Evolutionary conservation across 2,888 invertebrate genomes (phyloP), one percentile per base, ranked within the genome.

Genomic region (Ephialtes manifestator): DNA sequence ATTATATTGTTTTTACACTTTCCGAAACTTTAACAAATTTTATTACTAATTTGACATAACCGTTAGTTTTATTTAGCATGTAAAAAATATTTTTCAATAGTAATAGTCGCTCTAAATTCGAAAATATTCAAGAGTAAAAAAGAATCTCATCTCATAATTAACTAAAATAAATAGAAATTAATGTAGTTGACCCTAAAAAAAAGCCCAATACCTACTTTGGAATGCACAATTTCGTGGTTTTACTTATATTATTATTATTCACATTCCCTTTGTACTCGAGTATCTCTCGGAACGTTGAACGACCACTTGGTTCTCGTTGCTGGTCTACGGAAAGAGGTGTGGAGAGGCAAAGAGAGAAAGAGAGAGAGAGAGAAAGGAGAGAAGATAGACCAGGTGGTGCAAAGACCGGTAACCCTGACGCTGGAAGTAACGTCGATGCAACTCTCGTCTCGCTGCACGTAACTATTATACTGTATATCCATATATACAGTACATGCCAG

Each of bases 321-420:
- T 55, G 55, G 24, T 58, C 58, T 58, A 58, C 58, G 15, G 58
- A 58, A 24, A 55, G 55, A 55, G 20, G 51, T n/a, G n/a, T n/a
- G 13, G 31, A 15, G 60, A 31, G 31, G 60, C 60, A n/a, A 60
- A n/a, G 65, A 28, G 39, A 20, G 43, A 18, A 53, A 55, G 80
- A 53, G 65, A 10, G 20, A 39, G 20, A 39, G 60, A 48, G 55
- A 67, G 28, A 31, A 10, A n/a, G 18, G 5, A 48, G 46, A 68
- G 60, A 60, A 70, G 74, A 67, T 68, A 55, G 63, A 35, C 74
- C 68, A 68, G 83, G 83, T 75, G 79, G 79, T 79, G 83, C 83
- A 75, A 79, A 80, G 83, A 83, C 83, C 83, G 79, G 83, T 80
- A 83, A 83, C 78, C 60, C 83, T 48, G 74, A 72, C 65, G 55